A percentile compares a stretch with the other conserved stretches of the same genome.
Conservation (phyloP, 2,888 invertebrate genomes). For the Tipula vernalis region DNA sequence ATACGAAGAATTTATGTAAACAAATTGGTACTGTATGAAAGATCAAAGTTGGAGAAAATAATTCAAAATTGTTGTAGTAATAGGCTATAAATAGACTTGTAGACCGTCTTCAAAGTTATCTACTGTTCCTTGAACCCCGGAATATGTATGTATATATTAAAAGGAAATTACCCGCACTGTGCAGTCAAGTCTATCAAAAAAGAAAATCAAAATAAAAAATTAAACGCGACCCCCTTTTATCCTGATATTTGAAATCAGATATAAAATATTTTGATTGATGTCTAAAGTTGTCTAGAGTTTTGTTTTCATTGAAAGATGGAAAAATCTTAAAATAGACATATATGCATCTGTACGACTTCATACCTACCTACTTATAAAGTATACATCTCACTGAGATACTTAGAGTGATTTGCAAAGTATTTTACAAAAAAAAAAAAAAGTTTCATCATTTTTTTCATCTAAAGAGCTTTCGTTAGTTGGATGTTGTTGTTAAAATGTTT, state of each 20-base stretch:
- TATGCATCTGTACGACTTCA: not conserved
- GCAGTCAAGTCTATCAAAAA: not conserved
- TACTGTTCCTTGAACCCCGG: not conserved
- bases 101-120: not conserved
- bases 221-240: not conserved
- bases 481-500: not conserved
- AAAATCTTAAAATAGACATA: not conserved
- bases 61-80: not conserved
- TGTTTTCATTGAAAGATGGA: not conserved
- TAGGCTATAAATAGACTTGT: not conserved
- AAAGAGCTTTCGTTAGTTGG: not conserved
- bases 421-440: not conserved
- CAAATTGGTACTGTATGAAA: not conserved
- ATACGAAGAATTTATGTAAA: not conserved
- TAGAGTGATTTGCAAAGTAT: not conserved
- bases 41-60: not conserved
- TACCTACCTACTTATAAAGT: not conserved
- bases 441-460: not conserved
- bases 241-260: not conserved
- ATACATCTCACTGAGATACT: not conserved
- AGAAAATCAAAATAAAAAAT: too few species aligned
- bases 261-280: not conserved
- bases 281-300: not conserved
- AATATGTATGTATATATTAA: not conserved
- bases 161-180: not conserved